phyloP scores from a whole-genome alignment of 2,797 vertebrate genomes.

The Characodon lateralis region DNA sequence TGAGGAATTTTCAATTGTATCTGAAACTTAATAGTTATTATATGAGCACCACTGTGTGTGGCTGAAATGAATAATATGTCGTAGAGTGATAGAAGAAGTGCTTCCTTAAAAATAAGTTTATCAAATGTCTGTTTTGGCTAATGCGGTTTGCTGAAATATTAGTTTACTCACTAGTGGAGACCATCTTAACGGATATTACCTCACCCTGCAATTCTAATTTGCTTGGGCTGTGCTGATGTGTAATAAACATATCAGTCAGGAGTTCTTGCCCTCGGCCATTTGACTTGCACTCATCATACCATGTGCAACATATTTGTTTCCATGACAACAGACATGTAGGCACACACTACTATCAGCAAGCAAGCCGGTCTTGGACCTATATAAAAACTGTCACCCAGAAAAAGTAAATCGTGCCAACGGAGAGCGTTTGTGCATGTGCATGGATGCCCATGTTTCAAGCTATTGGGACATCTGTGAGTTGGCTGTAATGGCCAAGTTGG shows the following conservation, averaged over 20 bases:
- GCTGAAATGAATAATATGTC: slow-evolving; percentile 39
- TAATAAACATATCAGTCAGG: slow-evolving; percentile 33
- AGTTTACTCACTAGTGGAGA: slow-evolving; percentile 26
- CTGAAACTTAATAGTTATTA: slow-evolving; percentile 23
- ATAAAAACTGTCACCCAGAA: slow-evolving; percentile 34
- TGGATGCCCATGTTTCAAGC: slow-evolving; percentile 56
- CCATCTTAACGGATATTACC: slow-evolving; percentile 12
- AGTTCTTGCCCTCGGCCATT: slow-evolving; percentile 33
- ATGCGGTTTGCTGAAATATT: slow-evolving; percentile 9
- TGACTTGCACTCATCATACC: slow-evolving; percentile 16
- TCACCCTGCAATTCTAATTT: background rate
- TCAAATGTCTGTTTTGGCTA: slow-evolving; percentile 47
- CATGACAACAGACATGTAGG: slow-evolving; percentile 43
- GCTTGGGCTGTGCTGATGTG: slow-evolving; percentile 1
- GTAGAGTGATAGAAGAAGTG: background rate
- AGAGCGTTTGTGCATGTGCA: slow-evolving; percentile 56
- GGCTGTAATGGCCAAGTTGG: slow-evolving; percentile 64
- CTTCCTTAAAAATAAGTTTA: slow-evolving; percentile 26
- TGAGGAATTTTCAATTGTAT: slow-evolving; percentile 30
- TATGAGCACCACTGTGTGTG: slow-evolving; percentile 18
- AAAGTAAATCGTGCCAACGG: slow-evolving; percentile 31
- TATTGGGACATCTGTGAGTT: slow-evolving; percentile 68
- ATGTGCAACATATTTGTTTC: slow-evolving; percentile 33
- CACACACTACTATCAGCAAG: slow-evolving; percentile 21
- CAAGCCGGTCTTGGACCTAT: slow-evolving; percentile 22